Conservation (phyloP, 2,888 invertebrate species). For the Escarpia spicata region DNA sequence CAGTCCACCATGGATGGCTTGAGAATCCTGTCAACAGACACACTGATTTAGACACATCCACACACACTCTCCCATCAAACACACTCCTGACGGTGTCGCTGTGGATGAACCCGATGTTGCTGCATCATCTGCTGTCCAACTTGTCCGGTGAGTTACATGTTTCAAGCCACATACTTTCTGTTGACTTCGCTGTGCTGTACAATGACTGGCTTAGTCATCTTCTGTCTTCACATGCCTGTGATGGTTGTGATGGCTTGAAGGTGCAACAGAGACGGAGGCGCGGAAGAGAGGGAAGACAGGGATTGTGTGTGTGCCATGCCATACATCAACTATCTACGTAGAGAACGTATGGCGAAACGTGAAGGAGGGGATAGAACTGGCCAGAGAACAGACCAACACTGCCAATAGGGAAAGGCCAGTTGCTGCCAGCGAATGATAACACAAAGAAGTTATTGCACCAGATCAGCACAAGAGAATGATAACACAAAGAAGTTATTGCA, state of each 20-base stretch:
- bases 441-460: not conserved
- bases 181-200: not conserved
- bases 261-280: not conserved
- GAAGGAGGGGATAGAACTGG: too few species aligned
- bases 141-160: not conserved
- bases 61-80: not conserved
- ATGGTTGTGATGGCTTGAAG: not conserved
- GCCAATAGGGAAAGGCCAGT: not conserved
- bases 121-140: not conserved
- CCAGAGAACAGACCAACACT: not conserved
- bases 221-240: not conserved
- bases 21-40: slow-evolving; percentile 10
- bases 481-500: not conserved
- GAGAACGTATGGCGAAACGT: too few species aligned
- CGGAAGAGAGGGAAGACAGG: not conserved
- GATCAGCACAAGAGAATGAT: not conserved
- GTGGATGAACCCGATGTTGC: not conserved
- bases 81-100: not conserved
- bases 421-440: not conserved
- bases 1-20: not conserved
- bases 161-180: not conserved
- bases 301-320: not conserved
- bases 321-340: too few species aligned
- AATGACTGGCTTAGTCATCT: not conserved
- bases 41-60: slow-evolving; percentile 8